A percentile compares a stretch with the other conserved stretches of the same genome.
Conservation (phyloP, 2,888 invertebrate species). For the Zonitis immaculata region DNA sequence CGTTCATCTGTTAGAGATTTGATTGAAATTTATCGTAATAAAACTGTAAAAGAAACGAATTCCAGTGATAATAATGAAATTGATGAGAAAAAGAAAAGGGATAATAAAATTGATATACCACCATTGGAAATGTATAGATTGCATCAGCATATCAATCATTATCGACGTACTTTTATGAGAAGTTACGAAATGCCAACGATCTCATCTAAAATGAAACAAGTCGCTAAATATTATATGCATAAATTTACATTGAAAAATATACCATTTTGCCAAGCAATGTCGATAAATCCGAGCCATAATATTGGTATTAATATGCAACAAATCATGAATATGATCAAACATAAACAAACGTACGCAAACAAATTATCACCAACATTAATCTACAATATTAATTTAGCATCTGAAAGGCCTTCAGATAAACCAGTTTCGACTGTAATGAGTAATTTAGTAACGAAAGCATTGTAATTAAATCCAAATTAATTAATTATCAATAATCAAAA, state of each 20-base stretch:
- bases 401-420: conserved; percentile 40
- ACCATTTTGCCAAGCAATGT: conserved; percentile 59
- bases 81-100: too few species aligned
- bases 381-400: conserved; percentile 47
- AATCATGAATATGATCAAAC: conserved; percentile 47
- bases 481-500: too few species aligned
- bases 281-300: conserved; percentile 60
- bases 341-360: conserved; percentile 34
- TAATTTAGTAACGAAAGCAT: conserved; percentile 37
- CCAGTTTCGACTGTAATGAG: conserved; percentile 41
- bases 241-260: conserved; percentile 49
- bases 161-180: conserved; percentile 31
- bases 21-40: conserved; percentile 47
- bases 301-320: conserved; percentile 62
- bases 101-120: too few species aligned
- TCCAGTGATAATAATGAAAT: too few species aligned
- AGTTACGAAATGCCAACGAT: conserved; percentile 61
- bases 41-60: conserved; percentile 40
- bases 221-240: conserved; percentile 53
- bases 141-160: too few species aligned
- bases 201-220: conserved; percentile 62
- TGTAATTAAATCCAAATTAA: neutral
- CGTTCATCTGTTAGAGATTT: conserved; percentile 19
- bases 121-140: conserved; percentile 20
- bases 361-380: conserved; percentile 48